phyloP scores from a whole-genome alignment of 1,140 invertebrate genomes.

The Papilio aristodemus region DNA sequence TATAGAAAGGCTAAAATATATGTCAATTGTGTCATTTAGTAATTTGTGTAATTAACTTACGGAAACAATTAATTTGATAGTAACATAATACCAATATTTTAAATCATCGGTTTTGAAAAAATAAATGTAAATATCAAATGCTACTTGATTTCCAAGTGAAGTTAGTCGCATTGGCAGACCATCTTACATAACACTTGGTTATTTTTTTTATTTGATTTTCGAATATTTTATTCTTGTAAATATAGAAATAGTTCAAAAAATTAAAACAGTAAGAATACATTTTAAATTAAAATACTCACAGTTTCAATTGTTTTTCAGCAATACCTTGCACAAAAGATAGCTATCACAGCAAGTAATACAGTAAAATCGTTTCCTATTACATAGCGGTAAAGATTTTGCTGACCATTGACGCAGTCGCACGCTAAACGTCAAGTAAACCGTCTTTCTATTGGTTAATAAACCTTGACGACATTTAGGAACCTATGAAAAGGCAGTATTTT shows the following conservation, averaged over 20 bases:
- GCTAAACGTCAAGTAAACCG: not conserved
- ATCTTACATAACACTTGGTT: conserved; percentile 59
- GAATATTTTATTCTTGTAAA: not conserved
- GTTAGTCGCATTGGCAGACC: conserved; percentile 35
- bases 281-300: conserved; percentile 2
- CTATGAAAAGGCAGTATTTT: not conserved
- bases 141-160: not conserved
- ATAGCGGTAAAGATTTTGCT: not conserved
- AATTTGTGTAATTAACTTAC: no score
- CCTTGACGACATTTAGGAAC: not conserved
- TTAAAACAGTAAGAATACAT: not conserved
- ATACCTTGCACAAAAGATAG: conserved; percentile 2
- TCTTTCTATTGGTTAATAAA: not conserved
- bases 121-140: conserved; percentile 23
- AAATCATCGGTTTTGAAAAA: not conserved
- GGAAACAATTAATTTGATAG: not conserved
- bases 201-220: conserved; percentile 42
- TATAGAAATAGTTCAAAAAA: not conserved
- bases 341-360: conserved; percentile 7
- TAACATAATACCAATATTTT: not conserved
- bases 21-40: no score
- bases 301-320: conserved; percentile 21
- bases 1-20: no score
- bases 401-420: not conserved
- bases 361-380: conserved; percentile 31